phyloP scores from a whole-genome alignment of 2,888 invertebrate species.

The Sepiola atlantica region DNA sequence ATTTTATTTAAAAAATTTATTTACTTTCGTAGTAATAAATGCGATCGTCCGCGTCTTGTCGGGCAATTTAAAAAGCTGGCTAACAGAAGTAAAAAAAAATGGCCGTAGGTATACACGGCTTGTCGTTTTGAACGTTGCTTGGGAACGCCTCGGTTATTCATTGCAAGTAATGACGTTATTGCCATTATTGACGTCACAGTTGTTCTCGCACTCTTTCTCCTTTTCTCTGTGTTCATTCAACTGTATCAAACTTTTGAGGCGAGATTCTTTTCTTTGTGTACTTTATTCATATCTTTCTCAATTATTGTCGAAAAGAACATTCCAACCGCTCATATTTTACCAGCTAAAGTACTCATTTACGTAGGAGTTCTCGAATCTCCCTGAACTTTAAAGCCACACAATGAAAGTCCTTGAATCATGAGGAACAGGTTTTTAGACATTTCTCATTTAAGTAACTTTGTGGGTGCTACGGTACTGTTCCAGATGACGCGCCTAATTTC shows the following conservation, averaged over 20 bases:
- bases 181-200: slow-evolving; percentile 8
- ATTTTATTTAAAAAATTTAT: not conserved
- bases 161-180: not conserved
- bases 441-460: no score
- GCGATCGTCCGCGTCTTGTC: not conserved
- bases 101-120: not conserved
- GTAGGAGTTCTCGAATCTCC: no score
- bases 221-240: not conserved
- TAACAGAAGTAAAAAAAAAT: not conserved
- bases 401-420: no score
- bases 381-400: no score
- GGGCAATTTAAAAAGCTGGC: not conserved
- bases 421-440: no score
- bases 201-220: not conserved
- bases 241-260: not conserved
- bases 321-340: not conserved
- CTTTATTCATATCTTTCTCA: not conserved
- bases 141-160: not conserved
- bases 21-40: not conserved
- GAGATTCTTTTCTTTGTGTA: not conserved
- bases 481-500: no score
- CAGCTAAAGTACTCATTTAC: no score
- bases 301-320: not conserved
- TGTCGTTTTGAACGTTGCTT: not conserved
- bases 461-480: no score